Evolutionary conservation across 1,140 invertebrate species (phyloP).

Genomic region (Anadara kagoshimensis): DNA sequence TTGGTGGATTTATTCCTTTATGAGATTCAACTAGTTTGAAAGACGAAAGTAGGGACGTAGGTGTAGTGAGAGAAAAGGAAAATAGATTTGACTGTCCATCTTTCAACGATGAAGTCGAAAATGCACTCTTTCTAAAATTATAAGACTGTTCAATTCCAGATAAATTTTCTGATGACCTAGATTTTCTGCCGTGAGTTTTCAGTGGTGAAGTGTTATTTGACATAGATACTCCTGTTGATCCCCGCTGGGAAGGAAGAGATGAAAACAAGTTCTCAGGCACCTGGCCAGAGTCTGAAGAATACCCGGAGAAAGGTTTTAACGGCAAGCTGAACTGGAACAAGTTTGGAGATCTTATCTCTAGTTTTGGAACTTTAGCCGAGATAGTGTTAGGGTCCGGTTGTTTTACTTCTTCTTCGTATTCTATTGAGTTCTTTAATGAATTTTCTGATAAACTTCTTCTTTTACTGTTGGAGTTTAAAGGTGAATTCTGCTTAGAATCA

Average conservation of each 20-base stretch:
- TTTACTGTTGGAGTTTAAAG: constrained; percentile 45
- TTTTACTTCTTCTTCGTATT: constrained; percentile 34
- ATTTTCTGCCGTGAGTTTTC: constrained; percentile 45
- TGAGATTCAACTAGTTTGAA: constrained; percentile 61
- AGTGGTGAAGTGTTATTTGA: constrained; percentile 30
- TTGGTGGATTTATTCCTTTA: neutral
- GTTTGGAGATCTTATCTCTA: constrained; percentile 62
- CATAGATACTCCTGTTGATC: constrained; percentile 24
- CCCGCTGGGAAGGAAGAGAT: neutral
- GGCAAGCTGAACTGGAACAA: constrained; percentile 44
- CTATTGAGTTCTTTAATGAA: constrained; percentile 48
- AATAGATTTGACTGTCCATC: constrained; percentile 47
- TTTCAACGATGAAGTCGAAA: constrained; percentile 7
- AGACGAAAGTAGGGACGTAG: constrained; percentile 61
- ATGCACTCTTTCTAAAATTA: neutral
- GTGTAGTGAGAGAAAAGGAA: constrained; percentile 65
- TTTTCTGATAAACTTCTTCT: constrained; percentile 59
- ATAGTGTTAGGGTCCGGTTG: constrained; percentile 30
- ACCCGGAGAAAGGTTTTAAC: constrained; percentile 15
- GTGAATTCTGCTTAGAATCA: constrained; percentile 15
- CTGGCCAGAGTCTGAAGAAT: constrained; percentile 13
- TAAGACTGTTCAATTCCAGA: constrained; percentile 4
- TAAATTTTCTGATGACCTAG: constrained; percentile 61
- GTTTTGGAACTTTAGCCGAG: constrained; percentile 62
- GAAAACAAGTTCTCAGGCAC: constrained; percentile 2